Base-by-base conservation (phyloP, 2,113 vertebrate genomes). In the Spheniscus mendiculus region DNA sequence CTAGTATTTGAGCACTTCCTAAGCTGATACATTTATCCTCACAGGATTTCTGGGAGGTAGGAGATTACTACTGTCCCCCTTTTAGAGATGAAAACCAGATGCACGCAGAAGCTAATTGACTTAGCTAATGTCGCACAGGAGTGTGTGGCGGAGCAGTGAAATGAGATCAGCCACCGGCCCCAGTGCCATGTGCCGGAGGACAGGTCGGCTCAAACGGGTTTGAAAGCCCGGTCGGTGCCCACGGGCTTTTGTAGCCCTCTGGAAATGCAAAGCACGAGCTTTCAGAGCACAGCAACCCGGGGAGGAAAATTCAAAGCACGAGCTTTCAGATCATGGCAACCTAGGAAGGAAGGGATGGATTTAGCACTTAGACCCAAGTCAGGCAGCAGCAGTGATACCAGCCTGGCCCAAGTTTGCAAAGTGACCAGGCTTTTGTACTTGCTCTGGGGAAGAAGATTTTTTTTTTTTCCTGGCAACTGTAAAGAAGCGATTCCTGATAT, bases 11-110 rank as follows among this genome's bases (percentile, higher is more conserved):
- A 87, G 87, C 53, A 36, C 82, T 97, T 94, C 81, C 93, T 82
- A 76, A 91, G 62, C 73, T 87, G 73, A 89, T 91, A 34, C 25
- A 87, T 93, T 93, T 95, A 87, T 95, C 71, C 88, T 96, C 88
- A 59, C 93, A 94, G 84, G 59, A 87, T 79, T 93, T 78, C 80
- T 82, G 61, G 47, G 83, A 91, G 42, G 77, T 95, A 88, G 92
- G 92, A 95, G 93, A 96, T 95, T 61, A 79, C 62, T 93, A 14
- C 70, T 87, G 89, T 90, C 91, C 84, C 59, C 56, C 76, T 97
- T 88, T 86, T 63, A 88, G 74, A 93, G 90, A 89, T 73, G 93
- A 83, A 96, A 93, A 95, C 45, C 96, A 97, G 93, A 95, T 88
- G 92, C 79, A 84, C 16, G 6, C 78, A 83, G 76, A 80, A 96